Percentiles rank a stretch among this genome's conserved stretches.
phyloP scores from a whole-genome alignment of 2,797 vertebrate genomes.

The Eospalax fontanierii region DNA sequence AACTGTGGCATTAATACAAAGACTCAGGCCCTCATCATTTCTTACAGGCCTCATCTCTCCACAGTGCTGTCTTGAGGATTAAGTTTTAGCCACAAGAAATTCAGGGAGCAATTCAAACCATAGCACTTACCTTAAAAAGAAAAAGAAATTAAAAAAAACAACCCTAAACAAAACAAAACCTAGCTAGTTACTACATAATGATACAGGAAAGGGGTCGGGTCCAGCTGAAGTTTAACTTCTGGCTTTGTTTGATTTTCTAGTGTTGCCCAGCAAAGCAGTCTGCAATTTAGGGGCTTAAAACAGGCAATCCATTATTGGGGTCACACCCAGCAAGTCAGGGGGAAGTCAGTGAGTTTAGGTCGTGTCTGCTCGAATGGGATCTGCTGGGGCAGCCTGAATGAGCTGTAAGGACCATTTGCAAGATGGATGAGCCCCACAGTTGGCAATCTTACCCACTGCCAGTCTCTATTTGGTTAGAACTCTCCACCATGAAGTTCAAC shows the following conservation, averaged over 20 bases:
- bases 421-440: neutral
- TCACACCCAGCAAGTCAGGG: neutral
- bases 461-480: neutral
- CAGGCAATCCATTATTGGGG: neutral
- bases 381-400: neutral
- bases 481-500: neutral
- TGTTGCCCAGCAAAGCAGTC: neutral
- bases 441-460: neutral
- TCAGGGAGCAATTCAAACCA: neutral
- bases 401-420: neutral
- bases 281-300: conserved; percentile 22
- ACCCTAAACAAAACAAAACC: too few relatives aligned
- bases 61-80: neutral
- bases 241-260: neutral
- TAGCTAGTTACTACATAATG: too few relatives aligned
- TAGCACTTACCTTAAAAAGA: neutral
- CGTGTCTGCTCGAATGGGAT: neutral
- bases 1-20: neutral
- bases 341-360: neutral
- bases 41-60: neutral
- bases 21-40: neutral
- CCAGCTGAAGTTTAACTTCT: neutral
- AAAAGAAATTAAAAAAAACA: too few relatives aligned
- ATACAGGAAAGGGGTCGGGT: neutral
- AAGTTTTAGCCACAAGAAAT: neutral